Conservation (phyloP, 1,140 invertebrate genomes). For the Drosophila sp. region DNA sequence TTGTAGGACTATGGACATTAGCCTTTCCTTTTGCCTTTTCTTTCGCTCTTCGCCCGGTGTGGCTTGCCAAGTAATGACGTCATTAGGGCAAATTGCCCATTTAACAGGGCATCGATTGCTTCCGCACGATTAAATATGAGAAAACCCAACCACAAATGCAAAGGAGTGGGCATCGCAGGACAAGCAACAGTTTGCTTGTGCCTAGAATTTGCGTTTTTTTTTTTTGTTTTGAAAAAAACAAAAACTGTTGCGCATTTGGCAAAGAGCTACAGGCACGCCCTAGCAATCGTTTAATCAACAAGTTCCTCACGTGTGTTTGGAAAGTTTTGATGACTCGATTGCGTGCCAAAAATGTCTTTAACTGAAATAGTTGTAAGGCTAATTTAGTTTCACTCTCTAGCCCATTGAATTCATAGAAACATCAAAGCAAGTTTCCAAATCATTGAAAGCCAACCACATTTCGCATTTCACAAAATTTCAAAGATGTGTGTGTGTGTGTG, state of each 20-base stretch:
- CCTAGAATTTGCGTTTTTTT: conserved; percentile 18
- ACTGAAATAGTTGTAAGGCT: conserved; percentile 47
- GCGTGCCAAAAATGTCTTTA: conserved; percentile 57
- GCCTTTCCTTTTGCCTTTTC: conserved; percentile 18
- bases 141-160: conserved; percentile 30
- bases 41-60: conserved; percentile 12
- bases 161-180: conserved; percentile 6
- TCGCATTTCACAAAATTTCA: conserved; percentile 7
- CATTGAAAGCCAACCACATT: conserved; percentile 24
- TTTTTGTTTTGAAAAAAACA: conserved; percentile 39
- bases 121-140: conserved; percentile 78
- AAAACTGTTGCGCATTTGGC: conserved; percentile 71
- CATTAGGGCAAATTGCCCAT: conserved; percentile 74
- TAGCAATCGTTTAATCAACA: conserved; percentile 39
- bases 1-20: conserved; percentile 31
- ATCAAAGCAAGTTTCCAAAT: conserved; percentile 46
- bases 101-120: conserved; percentile 70
- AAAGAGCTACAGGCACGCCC: conserved; percentile 59
- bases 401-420: conserved; percentile 17
- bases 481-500: background rate
- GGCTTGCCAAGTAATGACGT: conserved; percentile 71
- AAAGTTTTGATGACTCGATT: conserved; percentile 23
- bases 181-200: conserved; percentile 61
- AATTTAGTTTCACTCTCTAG: conserved; percentile 39
- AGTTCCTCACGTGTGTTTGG: conserved; percentile 11